A percentile compares a stretch with the other conserved stretches of the same genome.
Evolutionary conservation across 2,113 vertebrate species (phyloP).

Genomic region (Amphiprion ocellaris): DNA sequence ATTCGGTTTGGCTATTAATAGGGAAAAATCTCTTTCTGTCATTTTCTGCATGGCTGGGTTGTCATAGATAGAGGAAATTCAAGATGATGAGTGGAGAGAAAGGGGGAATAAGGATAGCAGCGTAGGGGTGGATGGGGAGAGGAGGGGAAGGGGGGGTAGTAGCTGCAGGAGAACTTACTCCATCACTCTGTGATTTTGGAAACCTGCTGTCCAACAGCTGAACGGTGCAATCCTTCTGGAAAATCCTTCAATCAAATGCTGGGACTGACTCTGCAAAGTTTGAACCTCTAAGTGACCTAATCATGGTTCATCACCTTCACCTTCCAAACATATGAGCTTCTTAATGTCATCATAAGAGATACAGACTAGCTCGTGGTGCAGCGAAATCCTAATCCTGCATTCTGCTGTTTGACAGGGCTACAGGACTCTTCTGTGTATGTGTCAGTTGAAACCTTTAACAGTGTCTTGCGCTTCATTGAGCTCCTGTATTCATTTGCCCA

Average conservation of each 20-base stretch:
- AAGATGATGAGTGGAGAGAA: conserved; percentile 14
- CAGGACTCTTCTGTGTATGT: conserved; percentile 26
- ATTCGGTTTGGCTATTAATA: conserved; percentile 17
- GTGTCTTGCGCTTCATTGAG: conserved; percentile 4
- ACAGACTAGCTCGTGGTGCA: conserved; percentile 55
- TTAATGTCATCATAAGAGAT: conserved; percentile 47
- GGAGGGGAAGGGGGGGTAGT: not conserved
- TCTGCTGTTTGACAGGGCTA: conserved; percentile 58
- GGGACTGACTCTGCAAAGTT: conserved; percentile 35
- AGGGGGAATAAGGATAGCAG: conserved; percentile 28
- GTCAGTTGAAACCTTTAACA: conserved; percentile 19
- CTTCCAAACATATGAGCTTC: conserved; percentile 22
- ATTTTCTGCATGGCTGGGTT: not conserved
- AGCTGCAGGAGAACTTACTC: conserved; percentile 54
- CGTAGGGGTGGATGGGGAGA: conserved; percentile 13
- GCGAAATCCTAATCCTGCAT: conserved; percentile 55
- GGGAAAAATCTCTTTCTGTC: conserved; percentile 1
- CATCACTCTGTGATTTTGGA: conserved; percentile 50
- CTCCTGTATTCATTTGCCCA: not conserved
- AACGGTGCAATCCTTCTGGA: conserved; percentile 20
- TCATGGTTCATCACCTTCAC: conserved; percentile 48
- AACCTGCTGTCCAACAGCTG: conserved; percentile 48
- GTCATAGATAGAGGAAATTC: conserved; percentile 7
- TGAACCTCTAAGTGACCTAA: conserved; percentile 59
- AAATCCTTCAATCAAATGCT: conserved; percentile 50